Percentiles rank a stretch among this genome's conserved stretches.
Conservation (phyloP, 2,797 vertebrate genomes). For the Choloepus didactylus region DNA sequence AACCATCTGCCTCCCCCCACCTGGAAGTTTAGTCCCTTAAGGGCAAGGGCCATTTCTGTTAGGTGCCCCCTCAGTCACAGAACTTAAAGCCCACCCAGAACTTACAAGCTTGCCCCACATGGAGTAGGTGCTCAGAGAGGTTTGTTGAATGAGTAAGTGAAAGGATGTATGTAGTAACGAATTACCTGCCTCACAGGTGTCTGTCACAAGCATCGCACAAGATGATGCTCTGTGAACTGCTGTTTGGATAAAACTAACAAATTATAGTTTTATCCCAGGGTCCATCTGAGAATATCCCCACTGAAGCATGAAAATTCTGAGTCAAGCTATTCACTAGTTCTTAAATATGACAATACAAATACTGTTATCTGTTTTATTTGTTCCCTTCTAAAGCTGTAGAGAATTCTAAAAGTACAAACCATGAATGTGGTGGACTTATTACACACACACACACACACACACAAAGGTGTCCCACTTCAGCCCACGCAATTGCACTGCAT, state of each 20-base stretch:
- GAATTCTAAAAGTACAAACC: conserved; percentile 63
- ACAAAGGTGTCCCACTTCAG: conserved; percentile 48
- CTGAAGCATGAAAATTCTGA: neutral
- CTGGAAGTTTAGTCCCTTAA: neutral
- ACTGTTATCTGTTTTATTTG: neutral
- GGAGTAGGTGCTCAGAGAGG: neutral
- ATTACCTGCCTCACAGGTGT: neutral
- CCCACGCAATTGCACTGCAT: conserved; percentile 68
- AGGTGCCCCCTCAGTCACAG: neutral
- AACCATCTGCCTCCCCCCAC: neutral
- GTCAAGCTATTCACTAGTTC: neutral
- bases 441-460: neutral
- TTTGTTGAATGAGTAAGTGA: neutral
- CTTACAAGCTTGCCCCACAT: no score
- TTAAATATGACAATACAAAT: neutral
- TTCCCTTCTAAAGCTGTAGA: conserved; percentile 65
- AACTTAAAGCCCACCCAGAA: neutral
- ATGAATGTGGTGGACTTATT: conserved; percentile 28
- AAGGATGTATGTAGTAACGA: neutral
- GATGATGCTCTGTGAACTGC: neutral
- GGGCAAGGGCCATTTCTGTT: neutral
- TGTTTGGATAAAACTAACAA: neutral
- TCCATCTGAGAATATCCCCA: neutral
- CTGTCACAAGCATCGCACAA: neutral
- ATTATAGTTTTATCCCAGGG: neutral